A percentile compares a stretch with the other conserved stretches of the same genome.
phyloP scores from a whole-genome alignment of 1,140 invertebrate genomes.

The Apolygus lucorum region DNA sequence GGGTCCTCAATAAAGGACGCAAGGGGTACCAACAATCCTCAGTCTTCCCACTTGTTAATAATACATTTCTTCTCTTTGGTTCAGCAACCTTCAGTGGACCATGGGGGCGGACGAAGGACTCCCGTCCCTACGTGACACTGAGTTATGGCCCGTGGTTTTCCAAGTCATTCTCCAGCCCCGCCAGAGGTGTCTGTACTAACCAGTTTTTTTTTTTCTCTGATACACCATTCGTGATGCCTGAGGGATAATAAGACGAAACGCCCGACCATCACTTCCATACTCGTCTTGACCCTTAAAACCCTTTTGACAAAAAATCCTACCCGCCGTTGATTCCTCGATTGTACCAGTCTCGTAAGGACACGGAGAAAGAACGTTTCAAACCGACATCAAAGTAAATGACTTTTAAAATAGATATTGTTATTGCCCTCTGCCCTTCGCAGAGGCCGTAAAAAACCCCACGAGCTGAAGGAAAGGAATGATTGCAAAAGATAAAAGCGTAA shows the following conservation, averaged over 20 bases:
- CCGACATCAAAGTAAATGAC: background rate
- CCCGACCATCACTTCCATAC: too few relatives aligned
- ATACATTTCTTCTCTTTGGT: background rate
- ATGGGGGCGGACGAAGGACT: too few relatives aligned
- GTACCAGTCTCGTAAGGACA: background rate
- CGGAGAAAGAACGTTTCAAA: background rate
- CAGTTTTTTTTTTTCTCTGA: background rate
- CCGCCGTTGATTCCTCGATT: background rate
- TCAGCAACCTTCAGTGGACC: background rate
- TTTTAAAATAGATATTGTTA: background rate
- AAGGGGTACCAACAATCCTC: background rate
- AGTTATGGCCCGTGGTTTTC: background rate
- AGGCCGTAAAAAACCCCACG: background rate
- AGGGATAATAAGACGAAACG: background rate
- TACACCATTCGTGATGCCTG: background rate
- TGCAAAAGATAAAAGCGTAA: background rate
- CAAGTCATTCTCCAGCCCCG: background rate
- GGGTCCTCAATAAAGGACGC: background rate
- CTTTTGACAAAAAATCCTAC: background rate
- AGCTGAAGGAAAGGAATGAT: background rate
- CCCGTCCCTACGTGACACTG: background rate
- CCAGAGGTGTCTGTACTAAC: background rate
- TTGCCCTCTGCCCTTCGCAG: too few relatives aligned
- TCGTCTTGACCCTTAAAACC: background rate
- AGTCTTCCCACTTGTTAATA: background rate